Evolutionary conservation across 2,113 vertebrate genomes (phyloP).

Genomic region (Sarotherodon lohbergeri): DNA sequence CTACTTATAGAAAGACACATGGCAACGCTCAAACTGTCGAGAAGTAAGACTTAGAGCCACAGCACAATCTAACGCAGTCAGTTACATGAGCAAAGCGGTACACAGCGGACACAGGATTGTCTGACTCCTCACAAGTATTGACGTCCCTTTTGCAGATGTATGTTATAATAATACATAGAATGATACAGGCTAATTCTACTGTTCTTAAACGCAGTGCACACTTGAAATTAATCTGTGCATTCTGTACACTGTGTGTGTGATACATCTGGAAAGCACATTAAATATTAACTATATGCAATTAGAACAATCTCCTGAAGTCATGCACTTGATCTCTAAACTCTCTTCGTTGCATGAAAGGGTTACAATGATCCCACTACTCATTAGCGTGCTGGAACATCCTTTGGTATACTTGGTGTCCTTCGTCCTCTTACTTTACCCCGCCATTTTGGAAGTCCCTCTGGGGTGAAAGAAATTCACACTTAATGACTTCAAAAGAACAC

Average conservation of each 20-base stretch:
- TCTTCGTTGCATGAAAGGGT: background rate
- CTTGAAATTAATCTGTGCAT: background rate
- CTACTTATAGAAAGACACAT: background rate
- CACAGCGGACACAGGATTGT: background rate
- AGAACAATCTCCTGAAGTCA: background rate
- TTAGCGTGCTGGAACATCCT: slow-evolving; percentile 24
- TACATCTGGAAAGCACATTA: background rate
- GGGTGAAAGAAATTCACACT: background rate
- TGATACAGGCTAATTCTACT: background rate
- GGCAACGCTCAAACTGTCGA: background rate
- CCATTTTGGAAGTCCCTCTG: slow-evolving; percentile 15
- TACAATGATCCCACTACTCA: background rate
- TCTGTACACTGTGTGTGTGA: background rate
- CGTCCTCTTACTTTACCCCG: background rate
- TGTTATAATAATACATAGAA: background rate
- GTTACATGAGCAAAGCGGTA: background rate
- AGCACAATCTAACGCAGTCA: background rate
- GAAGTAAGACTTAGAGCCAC: background rate
- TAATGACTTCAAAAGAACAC: slow-evolving; percentile 45
- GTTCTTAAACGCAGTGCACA: background rate
- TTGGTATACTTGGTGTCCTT: slow-evolving; percentile 2
- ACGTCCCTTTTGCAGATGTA: background rate
- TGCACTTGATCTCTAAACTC: slow-evolving; percentile 8
- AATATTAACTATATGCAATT: slow-evolving; percentile 24
- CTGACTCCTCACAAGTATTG: background rate